Evolutionary conservation across 2,797 vertebrate genomes (phyloP).

Genomic region (Crenuchus spilurus): DNA sequence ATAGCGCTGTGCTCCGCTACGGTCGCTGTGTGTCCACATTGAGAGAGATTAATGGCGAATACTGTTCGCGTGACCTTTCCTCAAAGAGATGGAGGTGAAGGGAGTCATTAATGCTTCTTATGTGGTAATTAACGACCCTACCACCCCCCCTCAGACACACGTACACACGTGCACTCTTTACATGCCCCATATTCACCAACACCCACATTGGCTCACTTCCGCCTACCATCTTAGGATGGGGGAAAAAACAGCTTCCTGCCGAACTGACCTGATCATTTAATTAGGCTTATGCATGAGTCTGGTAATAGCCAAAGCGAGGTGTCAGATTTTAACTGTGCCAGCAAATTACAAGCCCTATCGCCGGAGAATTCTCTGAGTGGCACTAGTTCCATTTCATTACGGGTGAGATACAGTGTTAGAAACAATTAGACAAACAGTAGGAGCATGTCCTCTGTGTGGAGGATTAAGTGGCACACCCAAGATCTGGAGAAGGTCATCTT

Average conservation of each 20-base stretch:
- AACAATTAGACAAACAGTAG: conserved; percentile 61
- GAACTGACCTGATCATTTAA: conserved; percentile 92
- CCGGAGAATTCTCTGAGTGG: conserved; percentile 46
- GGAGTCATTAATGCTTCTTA: conserved; percentile 94
- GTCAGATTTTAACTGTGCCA: conserved; percentile 75
- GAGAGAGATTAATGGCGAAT: conserved; percentile 91
- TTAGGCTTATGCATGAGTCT: conserved; percentile 91
- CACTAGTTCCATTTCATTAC: conserved; percentile 41
- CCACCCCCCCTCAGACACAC: conserved; percentile 53
- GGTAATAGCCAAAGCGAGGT: conserved; percentile 80
- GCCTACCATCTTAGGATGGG: conserved; percentile 22
- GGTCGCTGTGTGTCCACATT: conserved; percentile 82
- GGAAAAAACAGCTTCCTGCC: conserved; percentile 77
- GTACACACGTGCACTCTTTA: neutral
- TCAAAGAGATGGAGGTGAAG: conserved; percentile 92
- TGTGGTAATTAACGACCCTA: conserved; percentile 92
- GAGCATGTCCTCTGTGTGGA: conserved; percentile 24
- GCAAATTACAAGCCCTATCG: conserved; percentile 84
- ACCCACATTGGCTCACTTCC: conserved; percentile 18
- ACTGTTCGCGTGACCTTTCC: conserved; percentile 93
- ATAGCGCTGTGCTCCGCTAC: conserved; percentile 21
- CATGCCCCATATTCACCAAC: conserved; percentile 1
- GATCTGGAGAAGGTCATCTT: conserved; percentile 53
- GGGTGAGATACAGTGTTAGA: conserved; percentile 38
- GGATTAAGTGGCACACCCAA: conserved; percentile 51